A percentile compares a stretch with the other conserved stretches of the same genome.
These are phyloP conservation scores for Microplitis deprimator DNA, from an alignment of 2,888 invertebrate species.

Conservation along the genomic window DNA sequence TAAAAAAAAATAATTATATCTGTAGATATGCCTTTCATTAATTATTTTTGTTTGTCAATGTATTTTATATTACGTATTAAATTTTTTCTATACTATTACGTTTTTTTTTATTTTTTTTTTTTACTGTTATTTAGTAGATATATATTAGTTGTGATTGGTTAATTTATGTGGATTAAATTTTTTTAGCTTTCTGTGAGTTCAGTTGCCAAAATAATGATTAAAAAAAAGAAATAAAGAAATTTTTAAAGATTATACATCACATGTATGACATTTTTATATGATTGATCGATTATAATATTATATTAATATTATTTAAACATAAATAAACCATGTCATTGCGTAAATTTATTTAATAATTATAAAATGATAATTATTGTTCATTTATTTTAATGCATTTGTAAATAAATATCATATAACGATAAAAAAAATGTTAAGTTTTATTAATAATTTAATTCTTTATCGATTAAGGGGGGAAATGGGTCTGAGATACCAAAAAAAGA, in stretches of 20 bases:
- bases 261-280: constrained; percentile 40
- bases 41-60: not conserved
- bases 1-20: not conserved
- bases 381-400: constrained; percentile 55
- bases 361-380: constrained; percentile 69
- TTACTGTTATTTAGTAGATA: constrained; percentile 6
- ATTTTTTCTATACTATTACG: constrained; percentile 6
- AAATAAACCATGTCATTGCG: constrained; percentile 17
- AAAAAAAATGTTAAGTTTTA: constrained; percentile 16
- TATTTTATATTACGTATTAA: constrained; percentile 5
- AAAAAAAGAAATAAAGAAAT: constrained; percentile 58
- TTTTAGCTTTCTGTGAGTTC: constrained; percentile 64
- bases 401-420: constrained; percentile 52
- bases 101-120: not conserved
- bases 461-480: constrained; percentile 2
- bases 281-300: not conserved
- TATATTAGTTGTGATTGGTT: not conserved
- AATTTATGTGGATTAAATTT: not conserved
- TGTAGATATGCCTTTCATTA: not conserved
- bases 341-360: constrained; percentile 23
- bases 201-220: constrained; percentile 68
- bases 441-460: constrained; percentile 3
- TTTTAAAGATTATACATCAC: constrained; percentile 36
- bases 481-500: not conserved
- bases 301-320: not conserved